A percentile compares a stretch with the other conserved stretches of the same genome.
phyloP scores from a whole-genome alignment of 64 coral and sea anemone genomes.

The Platygyra sinensis region DNA sequence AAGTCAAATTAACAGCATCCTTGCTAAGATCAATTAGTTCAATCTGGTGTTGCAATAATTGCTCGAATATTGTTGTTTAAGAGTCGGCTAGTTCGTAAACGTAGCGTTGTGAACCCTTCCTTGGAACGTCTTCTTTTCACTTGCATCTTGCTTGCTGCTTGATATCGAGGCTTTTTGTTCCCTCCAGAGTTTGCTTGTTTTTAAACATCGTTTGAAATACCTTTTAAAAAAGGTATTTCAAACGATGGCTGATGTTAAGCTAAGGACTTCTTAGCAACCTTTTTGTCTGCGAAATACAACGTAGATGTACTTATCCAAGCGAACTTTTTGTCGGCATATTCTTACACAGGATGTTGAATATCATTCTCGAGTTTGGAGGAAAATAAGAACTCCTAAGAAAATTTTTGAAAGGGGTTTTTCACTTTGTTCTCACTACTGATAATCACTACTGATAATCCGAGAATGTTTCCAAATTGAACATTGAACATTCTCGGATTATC shows the following conservation, averaged over 20 bases:
- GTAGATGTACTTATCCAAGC: background rate
- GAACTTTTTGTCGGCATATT: background rate
- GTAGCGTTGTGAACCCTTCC: too few relatives aligned
- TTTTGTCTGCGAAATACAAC: constrained; percentile 50
- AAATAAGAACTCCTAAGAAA: too few relatives aligned
- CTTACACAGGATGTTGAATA: too few relatives aligned
- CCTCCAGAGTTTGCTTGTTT: constrained; percentile 14
- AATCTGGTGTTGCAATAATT: constrained; percentile 61
- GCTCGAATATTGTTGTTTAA: constrained; percentile 24
- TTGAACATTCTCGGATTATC: too few relatives aligned
- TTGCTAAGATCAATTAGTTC: constrained; percentile 44
- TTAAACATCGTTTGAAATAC: too few relatives aligned
- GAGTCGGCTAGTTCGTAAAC: constrained; percentile 52
- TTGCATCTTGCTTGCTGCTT: background rate
- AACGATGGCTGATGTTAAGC: constrained; percentile 12
- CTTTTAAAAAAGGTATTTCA: constrained; percentile 41
- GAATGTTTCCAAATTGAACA: too few relatives aligned
- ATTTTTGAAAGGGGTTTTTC: too few relatives aligned
- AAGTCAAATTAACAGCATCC: constrained; percentile 29
- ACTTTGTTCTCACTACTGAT: too few relatives aligned
- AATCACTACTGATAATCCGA: too few relatives aligned
- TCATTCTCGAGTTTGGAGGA: too few relatives aligned
- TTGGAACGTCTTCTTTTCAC: constrained; percentile 34
- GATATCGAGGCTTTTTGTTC: constrained; percentile 22
- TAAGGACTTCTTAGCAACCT: constrained; percentile 59